phyloP scores from a whole-genome alignment of 2,113 vertebrate genomes.

The Varanus salvator region DNA sequence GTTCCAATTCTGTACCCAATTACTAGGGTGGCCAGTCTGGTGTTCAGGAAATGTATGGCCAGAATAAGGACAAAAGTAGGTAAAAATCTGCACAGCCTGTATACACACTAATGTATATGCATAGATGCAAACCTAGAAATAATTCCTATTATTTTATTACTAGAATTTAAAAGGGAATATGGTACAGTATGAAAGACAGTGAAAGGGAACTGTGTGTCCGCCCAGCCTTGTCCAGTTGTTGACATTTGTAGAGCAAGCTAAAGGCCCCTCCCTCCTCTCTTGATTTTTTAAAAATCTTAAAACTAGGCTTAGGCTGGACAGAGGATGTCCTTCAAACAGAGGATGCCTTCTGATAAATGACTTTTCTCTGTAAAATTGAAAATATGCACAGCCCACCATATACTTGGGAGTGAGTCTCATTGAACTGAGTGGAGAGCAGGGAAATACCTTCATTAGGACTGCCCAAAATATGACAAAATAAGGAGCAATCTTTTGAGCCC shows the following conservation, averaged over 20 bases:
- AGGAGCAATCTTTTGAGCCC: no score
- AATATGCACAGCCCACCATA: neutral
- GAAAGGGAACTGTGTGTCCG: neutral
- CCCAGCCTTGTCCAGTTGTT: neutral
- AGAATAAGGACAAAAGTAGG: neutral
- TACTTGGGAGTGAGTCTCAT: neutral
- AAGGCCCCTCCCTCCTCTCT: neutral
- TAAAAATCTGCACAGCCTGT: neutral
- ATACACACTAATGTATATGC: neutral
- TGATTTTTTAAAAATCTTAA: neutral
- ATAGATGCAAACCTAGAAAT: neutral
- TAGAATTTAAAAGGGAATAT: neutral
- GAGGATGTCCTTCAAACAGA: neutral
- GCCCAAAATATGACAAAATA: no score
- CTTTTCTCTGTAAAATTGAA: neutral
- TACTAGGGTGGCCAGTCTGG: no score
- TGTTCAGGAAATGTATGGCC: no score
- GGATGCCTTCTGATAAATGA: neutral
- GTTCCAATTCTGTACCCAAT: neutral
- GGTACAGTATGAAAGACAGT: neutral
- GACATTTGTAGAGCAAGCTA: neutral
- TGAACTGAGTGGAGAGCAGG: neutral
- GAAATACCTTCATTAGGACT: neutral
- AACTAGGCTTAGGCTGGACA: neutral
- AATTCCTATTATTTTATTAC: no score